Conservation (phyloP, 2,113 vertebrate genomes). For the Manacus vitellinus region DNA sequence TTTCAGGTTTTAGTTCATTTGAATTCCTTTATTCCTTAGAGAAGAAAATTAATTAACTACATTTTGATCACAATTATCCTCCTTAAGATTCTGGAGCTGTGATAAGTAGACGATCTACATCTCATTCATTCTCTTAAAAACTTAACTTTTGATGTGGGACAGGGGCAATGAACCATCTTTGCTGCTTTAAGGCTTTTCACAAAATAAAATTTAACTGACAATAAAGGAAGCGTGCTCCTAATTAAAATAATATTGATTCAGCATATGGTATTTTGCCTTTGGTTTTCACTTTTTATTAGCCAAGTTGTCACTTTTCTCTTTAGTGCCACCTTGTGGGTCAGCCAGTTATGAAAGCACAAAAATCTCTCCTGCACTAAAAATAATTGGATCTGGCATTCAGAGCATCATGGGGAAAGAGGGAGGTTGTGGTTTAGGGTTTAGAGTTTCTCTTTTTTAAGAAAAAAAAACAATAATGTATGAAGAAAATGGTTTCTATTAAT, state of each 20-base stretch:
- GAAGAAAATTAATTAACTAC: slow-evolving; percentile 29
- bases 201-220: slow-evolving; percentile 52
- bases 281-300: slow-evolving; percentile 63
- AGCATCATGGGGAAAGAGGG: background rate
- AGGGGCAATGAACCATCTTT: slow-evolving; percentile 14
- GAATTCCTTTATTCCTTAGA: slow-evolving; percentile 14
- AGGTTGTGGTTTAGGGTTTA: background rate
- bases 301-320: slow-evolving; percentile 77
- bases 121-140: slow-evolving; percentile 13
- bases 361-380: background rate
- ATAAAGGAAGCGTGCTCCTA: slow-evolving; percentile 44
- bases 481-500: slow-evolving; percentile 37
- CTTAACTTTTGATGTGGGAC: slow-evolving; percentile 24
- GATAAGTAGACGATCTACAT: background rate
- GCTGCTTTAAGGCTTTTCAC: slow-evolving; percentile 30
- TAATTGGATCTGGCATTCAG: background rate
- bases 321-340: slow-evolving; percentile 83
- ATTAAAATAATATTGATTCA: slow-evolving; percentile 68
- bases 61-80: slow-evolving; percentile 16
- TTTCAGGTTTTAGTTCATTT: slow-evolving; percentile 21
- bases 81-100: background rate
- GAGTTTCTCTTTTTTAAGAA: background rate
- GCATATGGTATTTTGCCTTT: slow-evolving; percentile 58
- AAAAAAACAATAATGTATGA: background rate
- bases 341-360: slow-evolving; percentile 29